Evolutionary conservation across 2,888 invertebrate genomes (phyloP), one percentile per base, ranked within the genome.

Genomic region (Horisme vitalbata): DNA sequence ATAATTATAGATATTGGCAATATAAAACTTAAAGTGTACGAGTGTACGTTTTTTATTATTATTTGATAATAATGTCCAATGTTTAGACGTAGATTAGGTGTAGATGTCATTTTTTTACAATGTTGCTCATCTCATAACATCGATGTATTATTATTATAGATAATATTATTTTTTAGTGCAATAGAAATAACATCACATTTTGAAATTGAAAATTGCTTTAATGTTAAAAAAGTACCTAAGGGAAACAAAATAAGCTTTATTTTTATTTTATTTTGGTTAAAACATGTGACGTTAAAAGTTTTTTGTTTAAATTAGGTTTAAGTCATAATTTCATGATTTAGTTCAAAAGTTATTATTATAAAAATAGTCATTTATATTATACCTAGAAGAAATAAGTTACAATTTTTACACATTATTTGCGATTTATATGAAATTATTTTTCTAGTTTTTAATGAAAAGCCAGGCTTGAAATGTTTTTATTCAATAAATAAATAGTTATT

Each of bases 41-140:
- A 58, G 57, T 60, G 59, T 65, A 63, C 47, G 39, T 56, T 59
- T 55, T 51, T 57, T 51, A 57, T 45, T 55, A 46, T 48, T 50
- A 52, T 49, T 49, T 23, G 35, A 48, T 48, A 54, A 47, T 59
- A 46, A 48, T 55, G 58, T 65, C 61, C 60, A 52, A 49, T 50
- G 27, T 35, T 13, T 52, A 57, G 47, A 35, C 50, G 34, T 53
- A 53, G 45, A 4, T 48, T 48, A 14, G 11, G 4, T 15, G 12
- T 37, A 46, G 45, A 45, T 15, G 41, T 53, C 18, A 35, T 43
- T 49, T 35, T 48, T 48, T 41, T 43, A 56, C 41, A 45, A 44
- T 45, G 52, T 65, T 79, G 84, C 84, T 86, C 86, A 86, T 82
- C 63, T 76, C 70, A 69, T 68, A 73, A 83, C 85, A 86, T 81